Conservation (phyloP, 1,140 invertebrate species). For the Drosophila tsacasi region DNA sequence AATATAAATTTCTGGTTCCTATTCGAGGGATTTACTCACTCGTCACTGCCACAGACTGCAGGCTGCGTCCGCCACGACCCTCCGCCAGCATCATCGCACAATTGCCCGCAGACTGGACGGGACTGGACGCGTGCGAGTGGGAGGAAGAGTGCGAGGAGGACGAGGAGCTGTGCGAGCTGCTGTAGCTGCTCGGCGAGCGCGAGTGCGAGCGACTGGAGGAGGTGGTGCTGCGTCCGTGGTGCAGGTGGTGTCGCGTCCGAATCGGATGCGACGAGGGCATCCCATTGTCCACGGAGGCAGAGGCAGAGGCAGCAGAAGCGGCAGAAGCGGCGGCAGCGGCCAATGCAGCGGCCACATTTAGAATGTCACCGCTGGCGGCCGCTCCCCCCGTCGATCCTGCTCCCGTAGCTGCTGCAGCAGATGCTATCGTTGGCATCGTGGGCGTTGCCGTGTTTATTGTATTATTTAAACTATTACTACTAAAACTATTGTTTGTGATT, state of each 20-base stretch:
- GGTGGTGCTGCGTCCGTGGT: constrained; percentile 84
- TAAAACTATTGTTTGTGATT: constrained; percentile 85
- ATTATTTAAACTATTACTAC: constrained; percentile 84
- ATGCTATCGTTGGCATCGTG: constrained; percentile 74
- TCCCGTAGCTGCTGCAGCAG: constrained; percentile 28
- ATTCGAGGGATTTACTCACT: constrained; percentile 49
- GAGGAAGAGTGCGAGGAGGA: constrained; percentile 84
- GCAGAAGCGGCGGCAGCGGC: constrained; percentile 80
- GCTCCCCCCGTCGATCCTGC: constrained; percentile 8
- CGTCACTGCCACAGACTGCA: constrained; percentile 45
- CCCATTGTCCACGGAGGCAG: constrained; percentile 71
- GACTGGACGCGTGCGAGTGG: constrained; percentile 85
- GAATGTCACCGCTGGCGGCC: constrained; percentile 61
- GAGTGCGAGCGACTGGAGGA: constrained; percentile 87
- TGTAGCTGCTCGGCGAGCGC: constrained; percentile 85
- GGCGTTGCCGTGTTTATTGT: constrained; percentile 79
- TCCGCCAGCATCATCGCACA: constrained; percentile 62
- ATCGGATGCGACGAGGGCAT: constrained; percentile 37
- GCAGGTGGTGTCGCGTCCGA: constrained; percentile 64
- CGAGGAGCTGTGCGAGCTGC: constrained; percentile 83
- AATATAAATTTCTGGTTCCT: background rate
- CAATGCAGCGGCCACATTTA: constrained; percentile 82
- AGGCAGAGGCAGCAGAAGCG: constrained; percentile 63
- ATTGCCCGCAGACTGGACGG: constrained; percentile 81
- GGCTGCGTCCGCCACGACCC: constrained; percentile 42